phyloP scores from a whole-genome alignment of 2,113 vertebrate species.

The Forbesichthys agassizii region DNA sequence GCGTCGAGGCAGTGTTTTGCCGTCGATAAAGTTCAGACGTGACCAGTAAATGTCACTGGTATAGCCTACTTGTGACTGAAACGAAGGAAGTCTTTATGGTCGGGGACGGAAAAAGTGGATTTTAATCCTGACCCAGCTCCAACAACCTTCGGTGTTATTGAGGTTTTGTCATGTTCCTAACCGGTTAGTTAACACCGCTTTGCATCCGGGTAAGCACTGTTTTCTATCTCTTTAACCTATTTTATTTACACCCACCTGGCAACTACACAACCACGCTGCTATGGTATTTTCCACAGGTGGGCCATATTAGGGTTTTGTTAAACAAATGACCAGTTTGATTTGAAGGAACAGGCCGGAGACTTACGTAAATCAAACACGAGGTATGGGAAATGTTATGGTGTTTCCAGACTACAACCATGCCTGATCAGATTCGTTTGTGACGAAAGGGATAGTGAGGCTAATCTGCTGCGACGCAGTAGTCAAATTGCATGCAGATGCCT shows the following conservation, averaged over 20 bases:
- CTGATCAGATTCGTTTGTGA: too few species aligned
- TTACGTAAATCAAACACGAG: too few species aligned
- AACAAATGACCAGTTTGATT: too few species aligned
- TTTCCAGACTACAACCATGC: too few species aligned
- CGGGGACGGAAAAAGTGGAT: conserved; percentile 25
- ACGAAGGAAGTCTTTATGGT: not conserved
- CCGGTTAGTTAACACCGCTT: conserved; percentile 33
- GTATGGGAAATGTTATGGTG: too few species aligned
- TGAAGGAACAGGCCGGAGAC: too few species aligned
- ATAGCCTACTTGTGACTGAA: conserved; percentile 22
- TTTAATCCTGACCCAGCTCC: conserved; percentile 15
- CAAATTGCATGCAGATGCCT: conserved; percentile 11
- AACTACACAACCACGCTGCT: not conserved
- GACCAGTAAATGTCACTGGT: not conserved
- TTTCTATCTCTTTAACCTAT: not conserved
- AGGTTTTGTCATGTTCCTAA: conserved; percentile 2
- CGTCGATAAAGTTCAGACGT: not conserved
- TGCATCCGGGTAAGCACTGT: conserved; percentile 44
- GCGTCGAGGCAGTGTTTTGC: too few species aligned
- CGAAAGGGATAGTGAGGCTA: not conserved
- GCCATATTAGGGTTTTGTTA: not conserved
- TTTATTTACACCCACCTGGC: not conserved
- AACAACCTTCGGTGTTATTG: not conserved
- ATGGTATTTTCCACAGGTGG: conserved; percentile 68
- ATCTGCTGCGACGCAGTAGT: conserved; percentile 23